Base-by-base conservation (phyloP, 2,113 vertebrate genomes). In the Brevimyrus niger region DNA sequence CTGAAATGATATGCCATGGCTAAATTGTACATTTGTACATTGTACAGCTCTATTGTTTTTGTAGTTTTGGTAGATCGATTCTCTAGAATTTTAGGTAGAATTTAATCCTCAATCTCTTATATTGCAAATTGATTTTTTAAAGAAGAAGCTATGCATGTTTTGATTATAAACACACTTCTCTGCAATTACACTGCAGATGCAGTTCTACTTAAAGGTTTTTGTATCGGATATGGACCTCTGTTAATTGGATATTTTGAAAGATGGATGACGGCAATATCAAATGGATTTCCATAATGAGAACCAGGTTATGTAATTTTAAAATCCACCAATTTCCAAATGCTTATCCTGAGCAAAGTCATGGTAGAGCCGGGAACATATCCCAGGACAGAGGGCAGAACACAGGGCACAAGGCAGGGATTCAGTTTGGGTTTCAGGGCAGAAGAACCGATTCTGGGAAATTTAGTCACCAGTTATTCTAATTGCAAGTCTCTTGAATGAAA, bases 241-340 rank as follows among this genome's bases (percentile, higher is more conserved):
- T 47, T 87, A 87, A 53, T 38, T 53, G 48, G 23, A 53, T 50
- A 55, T 51, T 47, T 86, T 86, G 84, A 86, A 50, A 87, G 85
- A 87, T 87, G 85, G 47, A 35, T 19, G n/a, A 35, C 48, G 1
- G n/a, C 47, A 48, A 13, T 86, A 50, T 50, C n/a, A 47, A 53
- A 35, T 87, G 19, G 85, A 55, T 51, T 87, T 87, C 13, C 85
- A 76, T 85, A 85, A 89, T 89, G 85, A 87, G 85, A 87, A 55
- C 3, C 85, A 31, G 27, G 15, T 35, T 87, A 35, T 87, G 85
- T 38, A 3, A 87, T 55, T 53, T 53, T 50, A 1, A n/a, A 86
- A 86, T 69, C 61, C 61, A 55, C 35, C 83, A 80, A 80, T 80
- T 42, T 80, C 17, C 35, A 42, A 80, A 80, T 80, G 73, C 73